These are phyloP conservation scores for Dusona sp. DNA, from an alignment of 2,888 invertebrate species.

Conservation along the genomic window DNA sequence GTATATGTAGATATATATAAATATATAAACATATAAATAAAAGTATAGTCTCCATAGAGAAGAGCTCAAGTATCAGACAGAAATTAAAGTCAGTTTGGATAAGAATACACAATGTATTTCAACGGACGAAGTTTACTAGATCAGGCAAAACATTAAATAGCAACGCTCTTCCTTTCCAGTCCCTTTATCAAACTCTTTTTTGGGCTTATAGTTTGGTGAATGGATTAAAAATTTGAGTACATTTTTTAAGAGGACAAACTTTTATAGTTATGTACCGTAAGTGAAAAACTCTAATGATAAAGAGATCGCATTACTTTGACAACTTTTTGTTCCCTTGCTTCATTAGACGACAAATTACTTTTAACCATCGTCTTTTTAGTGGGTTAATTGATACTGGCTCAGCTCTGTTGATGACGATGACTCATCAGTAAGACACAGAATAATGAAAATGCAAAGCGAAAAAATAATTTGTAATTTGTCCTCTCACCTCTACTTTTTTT, in stretches of 20 bases:
- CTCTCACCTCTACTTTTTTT: not conserved
- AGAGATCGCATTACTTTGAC: not conserved
- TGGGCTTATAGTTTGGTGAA: not conserved
- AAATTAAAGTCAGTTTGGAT: slow-evolving; percentile 21
- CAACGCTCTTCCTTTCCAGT: not conserved
- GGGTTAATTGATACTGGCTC: not conserved
- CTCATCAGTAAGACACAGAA: not conserved
- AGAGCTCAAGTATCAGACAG: slow-evolving; percentile 2
- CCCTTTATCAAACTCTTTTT: not conserved
- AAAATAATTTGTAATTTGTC: not conserved
- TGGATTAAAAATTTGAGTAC: slow-evolving; percentile 4
- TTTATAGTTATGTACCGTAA: not conserved
- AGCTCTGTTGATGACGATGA: not conserved
- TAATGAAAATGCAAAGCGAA: not conserved
- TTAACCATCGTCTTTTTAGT: not conserved
- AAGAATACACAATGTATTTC: not conserved
- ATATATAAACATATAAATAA: not conserved
- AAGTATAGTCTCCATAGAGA: not conserved
- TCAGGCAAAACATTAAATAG: not conserved
- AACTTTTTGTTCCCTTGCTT: not conserved
- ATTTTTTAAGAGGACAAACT: not conserved
- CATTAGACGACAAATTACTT: not conserved
- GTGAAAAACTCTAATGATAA: not conserved
- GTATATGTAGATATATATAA: not conserved
- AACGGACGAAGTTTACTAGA: not conserved